Evolutionary conservation across 2,888 invertebrate genomes (phyloP).

Genomic region (Leucophora obtusa): DNA sequence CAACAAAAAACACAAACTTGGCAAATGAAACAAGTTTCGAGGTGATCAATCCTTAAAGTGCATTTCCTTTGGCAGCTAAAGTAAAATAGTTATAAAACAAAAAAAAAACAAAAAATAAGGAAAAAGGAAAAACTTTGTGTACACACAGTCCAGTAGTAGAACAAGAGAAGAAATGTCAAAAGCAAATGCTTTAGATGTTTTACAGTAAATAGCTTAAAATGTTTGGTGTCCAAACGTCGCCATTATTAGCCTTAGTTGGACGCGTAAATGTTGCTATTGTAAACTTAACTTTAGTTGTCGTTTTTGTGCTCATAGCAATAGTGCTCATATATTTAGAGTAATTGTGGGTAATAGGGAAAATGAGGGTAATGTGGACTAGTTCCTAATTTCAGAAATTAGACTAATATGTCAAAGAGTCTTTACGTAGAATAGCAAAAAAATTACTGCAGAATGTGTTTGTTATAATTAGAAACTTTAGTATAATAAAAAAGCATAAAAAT

Average conservation of each 20-base stretch:
- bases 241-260: conserved; percentile 57
- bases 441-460: too few species aligned
- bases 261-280: conserved; percentile 56
- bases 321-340: background rate
- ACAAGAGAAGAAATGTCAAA: conserved; percentile 49
- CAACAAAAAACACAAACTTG: conserved; percentile 61
- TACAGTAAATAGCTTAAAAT: conserved; percentile 37
- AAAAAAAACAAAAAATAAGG: too few species aligned
- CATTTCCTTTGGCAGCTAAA: conserved; percentile 65
- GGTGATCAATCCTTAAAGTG: conserved; percentile 68
- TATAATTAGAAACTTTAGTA: too few species aligned
- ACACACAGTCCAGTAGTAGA: conserved; percentile 17
- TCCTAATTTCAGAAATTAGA: too few species aligned
- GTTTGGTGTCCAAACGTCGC: conserved; percentile 58
- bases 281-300: conserved; percentile 46
- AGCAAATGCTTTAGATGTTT: conserved; percentile 52
- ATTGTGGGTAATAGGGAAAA: too few species aligned
- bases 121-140: conserved; percentile 22
- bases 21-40: conserved; percentile 67
- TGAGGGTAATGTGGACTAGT: too few species aligned
- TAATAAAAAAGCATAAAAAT: too few species aligned
- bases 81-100: conserved; percentile 21
- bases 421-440: too few species aligned
- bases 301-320: conserved; percentile 49
- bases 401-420: too few species aligned